Percentiles rank a stretch among this genome's conserved stretches.
Evolutionary conservation across 2,113 vertebrate genomes (phyloP).

Genomic region (Tragelaphus strepsiceros): DNA sequence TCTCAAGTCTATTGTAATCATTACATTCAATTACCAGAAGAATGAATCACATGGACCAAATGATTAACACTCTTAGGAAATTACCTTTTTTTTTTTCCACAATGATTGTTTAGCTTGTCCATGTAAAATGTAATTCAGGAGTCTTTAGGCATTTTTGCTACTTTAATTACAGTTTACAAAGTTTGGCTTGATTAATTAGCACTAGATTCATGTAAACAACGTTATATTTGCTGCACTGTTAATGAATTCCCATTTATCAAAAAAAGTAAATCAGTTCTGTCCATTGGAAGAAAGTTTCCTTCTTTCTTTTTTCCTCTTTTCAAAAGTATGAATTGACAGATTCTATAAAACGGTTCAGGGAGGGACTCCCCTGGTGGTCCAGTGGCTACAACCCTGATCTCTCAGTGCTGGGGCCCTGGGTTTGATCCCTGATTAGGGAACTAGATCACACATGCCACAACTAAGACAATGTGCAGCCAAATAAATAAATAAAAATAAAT

Average conservation of each 20-base stretch:
- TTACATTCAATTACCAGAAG: not conserved
- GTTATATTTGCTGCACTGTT: not conserved
- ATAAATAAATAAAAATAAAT: not conserved
- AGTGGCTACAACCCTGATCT: not conserved
- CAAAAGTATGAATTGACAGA: not conserved
- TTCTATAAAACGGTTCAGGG: not conserved
- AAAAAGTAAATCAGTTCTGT: not conserved
- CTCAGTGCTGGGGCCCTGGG: not conserved
- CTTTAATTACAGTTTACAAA: constrained; percentile 10
- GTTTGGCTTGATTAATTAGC: constrained; percentile 44
- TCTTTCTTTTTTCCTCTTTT: not conserved
- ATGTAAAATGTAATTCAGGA: not conserved
- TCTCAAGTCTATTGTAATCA: not conserved
- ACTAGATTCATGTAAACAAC: constrained; percentile 10
- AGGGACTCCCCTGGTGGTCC: not conserved
- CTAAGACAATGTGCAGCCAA: not conserved
- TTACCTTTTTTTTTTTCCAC: not conserved
- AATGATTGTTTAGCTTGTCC: constrained; percentile 4
- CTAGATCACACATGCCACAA: not conserved
- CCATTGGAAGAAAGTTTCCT: not conserved
- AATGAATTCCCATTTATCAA: constrained; percentile 13
- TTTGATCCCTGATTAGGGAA: not conserved
- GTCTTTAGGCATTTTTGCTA: not conserved
- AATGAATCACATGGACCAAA: not conserved
- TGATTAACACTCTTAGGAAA: constrained; percentile 17